phyloP scores from a whole-genome alignment of 2,888 invertebrate species.

The Himalopsyche kuldschensis region DNA sequence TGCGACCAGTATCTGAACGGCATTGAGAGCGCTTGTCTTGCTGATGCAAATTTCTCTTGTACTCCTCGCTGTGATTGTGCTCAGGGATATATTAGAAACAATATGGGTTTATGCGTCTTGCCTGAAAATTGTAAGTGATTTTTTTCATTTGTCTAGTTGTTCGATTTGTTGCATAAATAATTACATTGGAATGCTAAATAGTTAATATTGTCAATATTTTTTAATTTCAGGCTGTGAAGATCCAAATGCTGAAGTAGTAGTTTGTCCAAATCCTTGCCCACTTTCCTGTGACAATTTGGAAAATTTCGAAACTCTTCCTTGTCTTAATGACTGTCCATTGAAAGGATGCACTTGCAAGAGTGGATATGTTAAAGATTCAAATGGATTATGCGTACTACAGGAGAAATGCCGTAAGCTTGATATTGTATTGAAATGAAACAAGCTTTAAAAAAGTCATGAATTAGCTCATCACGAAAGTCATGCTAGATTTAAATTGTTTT shows the following conservation, averaged over 20 bases:
- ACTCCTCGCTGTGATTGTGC: constrained; percentile 13
- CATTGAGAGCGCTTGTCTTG: not conserved
- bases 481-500: not conserved
- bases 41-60: not conserved
- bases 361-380: constrained; percentile 11
- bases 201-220: not conserved
- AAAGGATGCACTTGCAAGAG: constrained; percentile 22
- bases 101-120: constrained; percentile 8
- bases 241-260: constrained; percentile 19
- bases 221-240: constrained; percentile 4
- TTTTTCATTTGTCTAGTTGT: not conserved
- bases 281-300: constrained; percentile 12
- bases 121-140: not conserved
- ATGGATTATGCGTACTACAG: constrained; percentile 5
- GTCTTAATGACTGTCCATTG: constrained; percentile 1
- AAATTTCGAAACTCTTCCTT: not conserved
- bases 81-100: constrained; percentile 18
- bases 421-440: not conserved
- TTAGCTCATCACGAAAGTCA: not conserved
- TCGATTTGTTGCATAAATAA: not conserved
- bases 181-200: not conserved
- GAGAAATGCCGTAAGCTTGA: constrained; percentile 6
- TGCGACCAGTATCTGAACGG: not conserved
- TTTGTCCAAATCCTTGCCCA: constrained; percentile 27
- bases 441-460: too few species aligned